Percentiles rank a stretch among this genome's conserved stretches.
Evolutionary conservation across 2,888 invertebrate species (phyloP).

Genomic region (Limnephilus auricula): DNA sequence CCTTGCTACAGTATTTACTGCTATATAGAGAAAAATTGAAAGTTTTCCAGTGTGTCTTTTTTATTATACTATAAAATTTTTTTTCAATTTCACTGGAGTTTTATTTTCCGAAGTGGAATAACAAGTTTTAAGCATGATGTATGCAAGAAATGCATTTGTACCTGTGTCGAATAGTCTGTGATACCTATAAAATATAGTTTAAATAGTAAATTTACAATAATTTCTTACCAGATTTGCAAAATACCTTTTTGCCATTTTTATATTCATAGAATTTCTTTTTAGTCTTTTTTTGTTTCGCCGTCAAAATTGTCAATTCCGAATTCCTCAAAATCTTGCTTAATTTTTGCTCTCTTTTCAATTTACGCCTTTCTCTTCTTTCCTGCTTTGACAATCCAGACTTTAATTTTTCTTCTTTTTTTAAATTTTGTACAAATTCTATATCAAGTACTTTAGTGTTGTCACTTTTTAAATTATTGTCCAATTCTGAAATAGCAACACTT

Average conservation of each 20-base stretch:
- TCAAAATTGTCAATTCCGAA: background rate
- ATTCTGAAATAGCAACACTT: slow-evolving; percentile 13
- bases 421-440: background rate
- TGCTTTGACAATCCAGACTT: slow-evolving; percentile 25
- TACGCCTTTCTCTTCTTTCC: slow-evolving; percentile 27
- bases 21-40: no score
- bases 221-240: slow-evolving; percentile 61
- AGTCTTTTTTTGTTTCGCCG: background rate
- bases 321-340: slow-evolving; percentile 32
- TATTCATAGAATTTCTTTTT: slow-evolving; percentile 54
- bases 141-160: background rate
- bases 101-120: no score
- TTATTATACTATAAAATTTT: no score
- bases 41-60: no score
- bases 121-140: no score
- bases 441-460: background rate
- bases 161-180: background rate
- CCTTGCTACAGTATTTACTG: no score
- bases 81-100: no score
- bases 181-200: background rate
- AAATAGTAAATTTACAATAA: background rate
- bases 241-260: slow-evolving; percentile 62
- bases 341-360: slow-evolving; percentile 37
- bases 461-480: slow-evolving; percentile 14
- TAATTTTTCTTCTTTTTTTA: slow-evolving; percentile 15